Evolutionary conservation across 2,888 invertebrate genomes (phyloP).

Genomic region (Drosophila algonquin): DNA sequence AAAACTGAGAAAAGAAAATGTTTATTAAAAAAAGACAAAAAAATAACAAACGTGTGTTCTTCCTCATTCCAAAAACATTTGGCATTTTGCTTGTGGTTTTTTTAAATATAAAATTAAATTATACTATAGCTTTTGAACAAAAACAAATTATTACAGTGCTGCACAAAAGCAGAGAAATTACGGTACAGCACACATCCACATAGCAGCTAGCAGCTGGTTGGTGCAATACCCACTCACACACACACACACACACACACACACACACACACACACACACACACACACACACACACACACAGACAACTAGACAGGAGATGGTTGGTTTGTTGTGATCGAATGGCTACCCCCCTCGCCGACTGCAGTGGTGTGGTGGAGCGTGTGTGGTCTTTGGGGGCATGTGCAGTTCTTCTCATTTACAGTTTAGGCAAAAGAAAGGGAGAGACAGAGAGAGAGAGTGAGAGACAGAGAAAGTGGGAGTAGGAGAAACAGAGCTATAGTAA

Average conservation of each 20-base stretch:
- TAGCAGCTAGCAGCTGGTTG: too few relatives aligned
- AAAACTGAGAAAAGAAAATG: slow-evolving; percentile 44
- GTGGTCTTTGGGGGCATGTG: slow-evolving; percentile 4
- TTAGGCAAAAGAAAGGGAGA: slow-evolving; percentile 6
- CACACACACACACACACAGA: not conserved
- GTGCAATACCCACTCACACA: not conserved
- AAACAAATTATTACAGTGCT: not conserved
- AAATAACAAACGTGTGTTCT: slow-evolving; percentile 29
- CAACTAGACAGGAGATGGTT: not conserved
- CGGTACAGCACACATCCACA: not conserved
- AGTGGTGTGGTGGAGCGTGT: not conserved
- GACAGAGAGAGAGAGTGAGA: slow-evolving; percentile 6
- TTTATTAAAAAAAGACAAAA: slow-evolving; percentile 53
- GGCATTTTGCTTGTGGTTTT: not conserved
- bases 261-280: not conserved
- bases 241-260: not conserved
- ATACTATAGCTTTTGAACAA: not conserved
- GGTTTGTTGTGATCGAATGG: not conserved
- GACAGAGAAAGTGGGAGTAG: slow-evolving; percentile 5
- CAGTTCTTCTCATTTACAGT: slow-evolving; percentile 25
- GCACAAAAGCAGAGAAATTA: not conserved
- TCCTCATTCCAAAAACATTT: slow-evolving; percentile 27
- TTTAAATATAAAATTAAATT: not conserved
- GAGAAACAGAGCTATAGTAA: slow-evolving; percentile 5
- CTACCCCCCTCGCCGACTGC: not conserved